A percentile compares a stretch with the other conserved stretches of the same genome.
Conservation (phyloP, 2,888 invertebrate species). For the Hermaeophaga mercurialis region DNA sequence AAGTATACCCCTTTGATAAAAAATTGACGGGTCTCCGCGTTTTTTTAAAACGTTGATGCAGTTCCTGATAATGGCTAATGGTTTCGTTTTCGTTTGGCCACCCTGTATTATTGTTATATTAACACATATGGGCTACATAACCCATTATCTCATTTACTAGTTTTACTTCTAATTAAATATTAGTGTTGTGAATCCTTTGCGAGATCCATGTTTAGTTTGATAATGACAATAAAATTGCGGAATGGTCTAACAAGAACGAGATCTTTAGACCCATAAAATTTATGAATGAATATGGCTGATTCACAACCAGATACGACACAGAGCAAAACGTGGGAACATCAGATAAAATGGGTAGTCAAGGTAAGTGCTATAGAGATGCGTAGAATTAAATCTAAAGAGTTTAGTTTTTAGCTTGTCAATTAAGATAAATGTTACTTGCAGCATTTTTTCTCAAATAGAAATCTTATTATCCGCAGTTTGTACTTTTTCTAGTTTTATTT, state of each 20-base stretch:
- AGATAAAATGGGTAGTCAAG: slow-evolving; percentile 32
- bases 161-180: too few species aligned
- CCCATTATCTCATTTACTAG: too few species aligned
- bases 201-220: not conserved
- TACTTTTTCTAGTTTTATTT: slow-evolving; percentile 4
- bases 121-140: too few species aligned
- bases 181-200: too few species aligned
- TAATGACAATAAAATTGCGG: slow-evolving; percentile 6
- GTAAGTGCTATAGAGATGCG: slow-evolving; percentile 21
- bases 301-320: slow-evolving; percentile 35
- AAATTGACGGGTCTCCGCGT: too few species aligned
- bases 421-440: slow-evolving; percentile 10
- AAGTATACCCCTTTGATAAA: too few species aligned
- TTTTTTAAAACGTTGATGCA: too few species aligned
- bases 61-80: too few species aligned
- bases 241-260: slow-evolving; percentile 13
- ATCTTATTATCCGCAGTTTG: slow-evolving; percentile 6
- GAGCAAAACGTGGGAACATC: slow-evolving; percentile 44
- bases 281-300: slow-evolving; percentile 41
- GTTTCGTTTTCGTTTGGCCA: too few species aligned
- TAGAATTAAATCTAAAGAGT: slow-evolving; percentile 3
- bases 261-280: slow-evolving; percentile 27
- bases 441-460: slow-evolving; percentile 7
- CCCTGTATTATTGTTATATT: too few species aligned
- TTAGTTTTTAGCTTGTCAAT: slow-evolving; percentile 7